phyloP scores from a whole-genome alignment of 2,113 vertebrate species.

The Narcine bancroftii region DNA sequence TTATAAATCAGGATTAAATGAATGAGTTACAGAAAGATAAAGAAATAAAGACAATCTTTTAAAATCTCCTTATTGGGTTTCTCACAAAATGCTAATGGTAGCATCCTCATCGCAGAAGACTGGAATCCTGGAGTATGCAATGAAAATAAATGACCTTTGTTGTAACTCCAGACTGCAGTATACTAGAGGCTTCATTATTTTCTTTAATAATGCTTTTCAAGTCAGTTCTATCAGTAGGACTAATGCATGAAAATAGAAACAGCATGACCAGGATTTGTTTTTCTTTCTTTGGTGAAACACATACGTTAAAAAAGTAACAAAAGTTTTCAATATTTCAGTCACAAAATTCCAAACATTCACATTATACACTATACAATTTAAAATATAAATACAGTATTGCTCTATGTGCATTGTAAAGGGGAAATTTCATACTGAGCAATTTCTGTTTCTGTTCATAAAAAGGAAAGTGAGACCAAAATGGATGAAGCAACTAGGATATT shows the following conservation, averaged over 20 bases:
- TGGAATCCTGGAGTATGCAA: not conserved
- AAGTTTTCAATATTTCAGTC: slow-evolving; percentile 64
- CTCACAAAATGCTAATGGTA: not conserved
- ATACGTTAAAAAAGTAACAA: slow-evolving; percentile 72
- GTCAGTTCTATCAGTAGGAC: slow-evolving; percentile 37
- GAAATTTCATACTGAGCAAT: slow-evolving; percentile 48
- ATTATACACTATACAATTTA: slow-evolving; percentile 84
- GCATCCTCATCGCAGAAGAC: not conserved
- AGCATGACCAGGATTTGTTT: slow-evolving; percentile 52
- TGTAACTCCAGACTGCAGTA: not conserved
- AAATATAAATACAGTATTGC: slow-evolving; percentile 85
- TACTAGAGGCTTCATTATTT: not conserved
- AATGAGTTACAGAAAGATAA: not conserved
- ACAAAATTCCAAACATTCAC: slow-evolving; percentile 80
- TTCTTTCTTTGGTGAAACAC: slow-evolving; percentile 88
- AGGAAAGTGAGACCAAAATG: slow-evolving; percentile 39
- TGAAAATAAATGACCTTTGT: not conserved
- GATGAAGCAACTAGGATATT: slow-evolving; percentile 40
- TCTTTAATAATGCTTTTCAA: slow-evolving; percentile 28
- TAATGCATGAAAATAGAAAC: slow-evolving; percentile 36
- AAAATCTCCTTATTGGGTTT: not conserved
- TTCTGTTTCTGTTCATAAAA: slow-evolving; percentile 44
- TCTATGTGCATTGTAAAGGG: slow-evolving; percentile 76
- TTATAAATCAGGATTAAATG: no score
- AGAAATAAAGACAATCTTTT: not conserved